These are phyloP conservation scores for Venusia cambrica DNA, from an alignment of 2,888 invertebrate genomes.

Conservation along the genomic window DNA sequence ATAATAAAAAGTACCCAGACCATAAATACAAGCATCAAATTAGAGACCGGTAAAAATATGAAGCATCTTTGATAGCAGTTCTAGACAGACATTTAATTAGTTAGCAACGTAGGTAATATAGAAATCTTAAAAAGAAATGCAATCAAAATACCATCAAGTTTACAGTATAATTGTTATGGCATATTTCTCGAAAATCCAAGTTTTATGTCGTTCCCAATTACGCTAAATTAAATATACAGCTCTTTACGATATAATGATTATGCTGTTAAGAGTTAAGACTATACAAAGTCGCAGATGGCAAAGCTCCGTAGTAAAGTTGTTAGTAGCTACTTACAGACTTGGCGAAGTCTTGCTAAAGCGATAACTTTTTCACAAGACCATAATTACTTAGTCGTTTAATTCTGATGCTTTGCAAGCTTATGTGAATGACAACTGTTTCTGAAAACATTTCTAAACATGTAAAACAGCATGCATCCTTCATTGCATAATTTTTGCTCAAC, in stretches of 20 bases:
- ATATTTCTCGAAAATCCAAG: conserved; percentile 23
- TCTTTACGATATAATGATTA: conserved; percentile 27
- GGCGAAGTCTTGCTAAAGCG: conserved; percentile 10
- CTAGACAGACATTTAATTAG: conserved; percentile 23
- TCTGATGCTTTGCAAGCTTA: conserved; percentile 1
- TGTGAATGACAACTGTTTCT: conserved; percentile 2
- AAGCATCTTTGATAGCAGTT: conserved; percentile 15
- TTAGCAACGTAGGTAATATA: conserved; percentile 23
- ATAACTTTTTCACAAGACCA: conserved; percentile 8
- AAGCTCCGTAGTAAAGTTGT: conserved; percentile 8
- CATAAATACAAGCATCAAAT: conserved; percentile 9
- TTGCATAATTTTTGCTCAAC: conserved; percentile 9
- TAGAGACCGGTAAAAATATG: conserved; percentile 12
- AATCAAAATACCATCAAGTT: conserved; percentile 26
- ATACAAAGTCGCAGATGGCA: conserved; percentile 23
- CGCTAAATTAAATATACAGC: conserved; percentile 31
- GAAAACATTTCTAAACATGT: background rate
- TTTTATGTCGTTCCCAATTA: conserved; percentile 29
- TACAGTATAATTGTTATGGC: conserved; percentile 28
- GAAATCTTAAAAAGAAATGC: conserved; percentile 25
- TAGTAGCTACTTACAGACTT: conserved; percentile 16
- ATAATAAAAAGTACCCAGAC: conserved; percentile 1
- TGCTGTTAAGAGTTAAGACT: conserved; percentile 27
- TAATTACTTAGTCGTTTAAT: conserved; percentile 1
- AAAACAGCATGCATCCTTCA: conserved; percentile 7